These are phyloP conservation scores for Channallabes apus DNA, from an alignment of 2,797 vertebrate genomes.

Conservation along the genomic window DNA sequence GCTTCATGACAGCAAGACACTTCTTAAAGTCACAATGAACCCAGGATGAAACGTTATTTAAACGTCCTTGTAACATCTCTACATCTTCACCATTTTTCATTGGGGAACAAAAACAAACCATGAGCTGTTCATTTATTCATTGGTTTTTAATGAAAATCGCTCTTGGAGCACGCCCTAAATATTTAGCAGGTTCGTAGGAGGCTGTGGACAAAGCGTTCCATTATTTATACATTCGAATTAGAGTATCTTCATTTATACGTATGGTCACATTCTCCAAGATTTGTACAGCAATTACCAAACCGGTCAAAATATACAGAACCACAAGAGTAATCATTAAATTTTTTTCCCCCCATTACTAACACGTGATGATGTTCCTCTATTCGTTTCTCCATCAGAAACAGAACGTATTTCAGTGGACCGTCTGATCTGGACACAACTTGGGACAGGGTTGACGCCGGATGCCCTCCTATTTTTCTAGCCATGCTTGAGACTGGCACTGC, in stretches of 20 bases:
- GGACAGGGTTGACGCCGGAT: too few relatives aligned
- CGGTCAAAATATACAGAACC: not conserved
- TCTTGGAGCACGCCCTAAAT: not conserved
- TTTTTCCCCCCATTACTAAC: not conserved
- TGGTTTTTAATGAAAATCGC: not conserved
- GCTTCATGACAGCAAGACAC: not conserved
- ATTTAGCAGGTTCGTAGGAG: not conserved
- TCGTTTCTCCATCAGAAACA: too few relatives aligned
- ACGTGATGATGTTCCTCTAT: too few relatives aligned
- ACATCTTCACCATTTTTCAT: not conserved
- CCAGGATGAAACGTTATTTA: not conserved
- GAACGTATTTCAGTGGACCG: too few relatives aligned
- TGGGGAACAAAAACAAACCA: not conserved
- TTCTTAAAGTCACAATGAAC: not conserved
- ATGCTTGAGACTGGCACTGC: too few relatives aligned
- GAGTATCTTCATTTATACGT: not conserved
- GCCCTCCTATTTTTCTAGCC: too few relatives aligned
- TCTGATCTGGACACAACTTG: too few relatives aligned
- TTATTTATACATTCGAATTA: not conserved
- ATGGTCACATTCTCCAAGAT: not conserved
- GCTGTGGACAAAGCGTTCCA: not conserved
- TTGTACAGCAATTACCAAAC: not conserved
- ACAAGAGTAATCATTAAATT: not conserved
- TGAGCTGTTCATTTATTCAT: not conserved
- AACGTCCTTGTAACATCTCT: not conserved